Evolutionary conservation across 1,140 invertebrate genomes (phyloP), one percentile per base, ranked within the genome.

Genomic region (Aphis gossypii): DNA sequence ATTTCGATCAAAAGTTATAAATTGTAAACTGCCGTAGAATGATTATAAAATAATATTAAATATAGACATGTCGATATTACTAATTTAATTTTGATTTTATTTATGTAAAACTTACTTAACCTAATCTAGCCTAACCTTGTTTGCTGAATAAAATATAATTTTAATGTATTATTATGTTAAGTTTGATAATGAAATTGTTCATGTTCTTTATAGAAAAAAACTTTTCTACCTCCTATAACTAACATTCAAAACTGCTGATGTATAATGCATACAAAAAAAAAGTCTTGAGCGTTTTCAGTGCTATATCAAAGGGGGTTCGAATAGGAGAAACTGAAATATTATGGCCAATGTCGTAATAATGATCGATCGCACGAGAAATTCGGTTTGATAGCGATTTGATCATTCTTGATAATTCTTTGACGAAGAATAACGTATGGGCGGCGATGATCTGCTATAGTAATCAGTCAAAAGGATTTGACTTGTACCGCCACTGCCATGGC

Each of bases 391-490:
- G 44, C 20, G 7, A 48, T 51, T 21, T 44, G 86, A 89, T 89
- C 30, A 11, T 23, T 89, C 25, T 76, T 9, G 35, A 89, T 14
- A 35, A 18, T n/a, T 9, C 9, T 86, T 86, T 86, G 9, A 86
- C 2, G 21, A 46, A 46, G 3, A n/a, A 46, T 21, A 87, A 11
- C 18, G 21, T 30, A 51, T 44, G 38, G 14, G 30, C 14, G 90
- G 56, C 2, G 56, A 46, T 23, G 35, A 68, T 30, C 1, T 11
- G 5, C 41, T 41, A 25, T 48, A 30, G 38, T 76, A 46, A 91
- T 91, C 90, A 76, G 60, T 91, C 90, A 91, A 92, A 92, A 23
- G 21, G 68, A 76, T 46, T 92, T 18, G 38, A 90, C 87, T 90
- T 38, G 84, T 14, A 86, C 14, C 84, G 60, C 14, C 82, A 44